phyloP scores from a whole-genome alignment of 2,113 vertebrate species.

The Proteles cristata region DNA sequence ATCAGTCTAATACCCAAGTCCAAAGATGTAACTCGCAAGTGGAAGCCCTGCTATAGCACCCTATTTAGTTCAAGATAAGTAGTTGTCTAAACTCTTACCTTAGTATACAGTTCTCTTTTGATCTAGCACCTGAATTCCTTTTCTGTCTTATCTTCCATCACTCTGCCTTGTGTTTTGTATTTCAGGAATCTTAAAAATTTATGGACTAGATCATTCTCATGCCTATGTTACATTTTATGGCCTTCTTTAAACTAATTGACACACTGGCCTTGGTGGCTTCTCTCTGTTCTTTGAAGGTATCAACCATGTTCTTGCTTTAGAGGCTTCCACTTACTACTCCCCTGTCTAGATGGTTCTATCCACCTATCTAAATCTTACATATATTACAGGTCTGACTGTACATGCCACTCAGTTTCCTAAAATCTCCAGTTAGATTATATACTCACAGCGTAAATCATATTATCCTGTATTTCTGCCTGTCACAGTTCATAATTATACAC shows the following conservation, averaged over 20 bases:
- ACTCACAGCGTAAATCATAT: neutral
- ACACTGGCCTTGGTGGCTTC: neutral
- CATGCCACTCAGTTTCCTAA: neutral
- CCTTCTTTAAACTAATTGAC: conserved; percentile 9
- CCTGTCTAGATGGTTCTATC: neutral
- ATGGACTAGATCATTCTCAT: neutral
- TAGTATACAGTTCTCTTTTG: neutral
- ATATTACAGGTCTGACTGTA: neutral
- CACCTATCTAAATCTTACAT: neutral
- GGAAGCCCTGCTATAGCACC: neutral
- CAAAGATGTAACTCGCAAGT: neutral
- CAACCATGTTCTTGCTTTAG: neutral
- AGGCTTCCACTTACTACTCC: neutral
- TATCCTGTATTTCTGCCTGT: neutral
- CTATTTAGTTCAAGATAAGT: neutral
- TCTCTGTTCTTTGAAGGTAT: neutral
- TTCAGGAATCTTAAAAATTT: neutral
- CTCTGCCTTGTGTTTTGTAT: neutral
- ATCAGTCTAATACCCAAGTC: neutral
- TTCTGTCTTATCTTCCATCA: neutral
- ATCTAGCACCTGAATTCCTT: neutral
- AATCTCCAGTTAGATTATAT: neutral
- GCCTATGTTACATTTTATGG: neutral
- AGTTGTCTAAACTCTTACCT: neutral
- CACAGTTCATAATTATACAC: neutral